Evolutionary conservation across 2,113 vertebrate genomes (phyloP).

Genomic region (Pollachius pollachius): DNA sequence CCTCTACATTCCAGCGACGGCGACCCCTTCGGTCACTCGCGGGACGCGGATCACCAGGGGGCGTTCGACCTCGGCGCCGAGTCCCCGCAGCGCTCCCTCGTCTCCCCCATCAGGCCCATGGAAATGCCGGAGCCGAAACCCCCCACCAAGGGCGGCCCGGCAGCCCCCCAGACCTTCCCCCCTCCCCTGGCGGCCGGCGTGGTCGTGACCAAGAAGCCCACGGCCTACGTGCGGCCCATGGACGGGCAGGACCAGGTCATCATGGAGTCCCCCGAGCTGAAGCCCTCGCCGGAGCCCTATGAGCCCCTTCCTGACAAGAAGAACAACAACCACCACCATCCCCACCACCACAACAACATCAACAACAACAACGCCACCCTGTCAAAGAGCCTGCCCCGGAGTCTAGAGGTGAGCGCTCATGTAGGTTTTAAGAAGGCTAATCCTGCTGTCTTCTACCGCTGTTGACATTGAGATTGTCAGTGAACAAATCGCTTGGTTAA

Average conservation of each 20-base stretch:
- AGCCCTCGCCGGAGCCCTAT: slow-evolving; percentile 76
- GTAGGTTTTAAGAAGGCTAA: not conserved
- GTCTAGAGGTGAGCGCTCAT: slow-evolving; percentile 79
- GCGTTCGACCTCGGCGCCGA: slow-evolving; percentile 19
- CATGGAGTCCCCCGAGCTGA: slow-evolving; percentile 84
- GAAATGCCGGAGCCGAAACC: slow-evolving; percentile 47
- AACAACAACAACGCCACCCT: slow-evolving; percentile 59
- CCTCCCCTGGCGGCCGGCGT: slow-evolving; percentile 69
- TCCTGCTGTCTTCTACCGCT: not conserved
- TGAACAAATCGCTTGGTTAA: too few species aligned
- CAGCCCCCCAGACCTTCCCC: slow-evolving; percentile 81
- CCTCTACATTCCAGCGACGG: slow-evolving; percentile 80
- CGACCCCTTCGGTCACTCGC: slow-evolving; percentile 61
- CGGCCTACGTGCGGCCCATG: slow-evolving; percentile 93
- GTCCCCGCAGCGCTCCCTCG: slow-evolving; percentile 16
- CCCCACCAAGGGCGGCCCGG: slow-evolving; percentile 62
- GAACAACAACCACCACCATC: slow-evolving; percentile 71
- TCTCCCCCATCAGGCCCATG: slow-evolving; percentile 48
- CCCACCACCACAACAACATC: slow-evolving; percentile 63
- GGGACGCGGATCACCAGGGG: slow-evolving; percentile 62
- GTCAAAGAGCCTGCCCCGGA: slow-evolving; percentile 75
- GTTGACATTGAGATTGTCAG: too few species aligned
- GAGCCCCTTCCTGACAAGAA: slow-evolving; percentile 74
- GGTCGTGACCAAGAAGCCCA: slow-evolving; percentile 87
- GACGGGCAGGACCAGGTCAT: slow-evolving; percentile 90